Evolutionary conservation across 2,113 vertebrate genomes (phyloP), one percentile per base, ranked within the genome.

Genomic region (Perca fluviatilis): DNA sequence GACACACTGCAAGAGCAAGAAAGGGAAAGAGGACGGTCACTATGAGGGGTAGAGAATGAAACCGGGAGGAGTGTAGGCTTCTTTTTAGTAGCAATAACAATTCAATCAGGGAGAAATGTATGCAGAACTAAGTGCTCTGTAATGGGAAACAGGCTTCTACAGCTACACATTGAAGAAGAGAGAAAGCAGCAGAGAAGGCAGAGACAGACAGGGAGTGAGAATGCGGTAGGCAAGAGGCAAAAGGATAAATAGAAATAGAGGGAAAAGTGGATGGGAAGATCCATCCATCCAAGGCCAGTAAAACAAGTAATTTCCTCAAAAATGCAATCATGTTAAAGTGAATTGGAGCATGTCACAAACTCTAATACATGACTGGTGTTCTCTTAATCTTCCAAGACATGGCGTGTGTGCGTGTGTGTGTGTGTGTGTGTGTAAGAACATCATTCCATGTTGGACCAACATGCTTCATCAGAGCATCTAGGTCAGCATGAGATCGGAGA

Each of bases 121-220:
- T 91, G 89, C 90, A 84, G 86, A 94, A 93, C 86, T 93, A 94
- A 95, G 90, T 91, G 88, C 81, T 90, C 84, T 83, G 90, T 92
- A 94, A 93, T 93, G 89, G 86, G 88, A 93, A 93, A 86, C 64
- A 77, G 65, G 58, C 74, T 71, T 69, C 72, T 74, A 47, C 79
- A 67, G 83, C 53, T 65, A 70, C 54, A 79, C 61, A 77, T 18
- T 30, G 62, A 69, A 74, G 56, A 51, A 79, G 47, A 64, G 69
- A 65, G 62, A 51, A 14, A 47, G 72, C 36, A 65, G 66, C 58
- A 30, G 63, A 60, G 33, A 69, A 69, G 71, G 46, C 33, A 58
- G 33, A 82, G 75, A 61, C 14, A 36, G 56, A 61, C 16, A 50
- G 11, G 30, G 49, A 80, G 25, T 6, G 40, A 63, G 40, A 50